These are phyloP conservation scores for Herpetotheres cachinnans DNA, from an alignment of 2,113 vertebrate species.

Conservation along the genomic window DNA sequence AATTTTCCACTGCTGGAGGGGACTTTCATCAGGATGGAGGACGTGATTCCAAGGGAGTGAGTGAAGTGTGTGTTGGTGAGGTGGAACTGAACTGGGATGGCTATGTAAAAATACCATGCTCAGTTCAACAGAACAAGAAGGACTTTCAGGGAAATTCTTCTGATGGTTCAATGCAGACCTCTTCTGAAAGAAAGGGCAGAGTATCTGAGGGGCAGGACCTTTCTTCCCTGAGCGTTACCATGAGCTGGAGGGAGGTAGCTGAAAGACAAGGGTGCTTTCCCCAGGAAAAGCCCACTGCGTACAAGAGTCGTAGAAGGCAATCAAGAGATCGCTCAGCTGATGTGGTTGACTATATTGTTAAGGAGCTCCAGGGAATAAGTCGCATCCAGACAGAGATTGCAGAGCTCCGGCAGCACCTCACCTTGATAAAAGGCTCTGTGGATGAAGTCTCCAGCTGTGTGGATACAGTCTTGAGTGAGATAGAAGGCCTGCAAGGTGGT, in stretches of 20 bases:
- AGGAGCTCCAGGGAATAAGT: constrained; percentile 94
- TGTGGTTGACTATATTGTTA: constrained; percentile 92
- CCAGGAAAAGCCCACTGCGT: background rate
- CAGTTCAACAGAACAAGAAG: constrained; percentile 53
- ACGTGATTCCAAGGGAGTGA: background rate
- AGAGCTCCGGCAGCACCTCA: constrained; percentile 89
- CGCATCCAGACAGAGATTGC: constrained; percentile 95
- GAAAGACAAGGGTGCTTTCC: constrained; percentile 51
- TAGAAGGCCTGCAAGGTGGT: constrained; percentile 87
- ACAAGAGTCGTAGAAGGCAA: background rate
- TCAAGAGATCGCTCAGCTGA: constrained; percentile 71
- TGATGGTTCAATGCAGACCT: background rate
- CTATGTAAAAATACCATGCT: constrained; percentile 57
- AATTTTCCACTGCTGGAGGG: constrained; percentile 44
- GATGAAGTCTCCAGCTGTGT: constrained; percentile 96
- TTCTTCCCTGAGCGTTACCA: constrained; percentile 52
- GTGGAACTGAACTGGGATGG: constrained; percentile 76
- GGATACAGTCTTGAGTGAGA: constrained; percentile 90
- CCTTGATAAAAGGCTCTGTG: constrained; percentile 91
- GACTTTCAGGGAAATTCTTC: constrained; percentile 12
- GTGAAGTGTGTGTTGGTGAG: constrained; percentile 46
- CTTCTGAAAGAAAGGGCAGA: background rate
- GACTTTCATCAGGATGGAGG: constrained; percentile 41
- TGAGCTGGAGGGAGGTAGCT: constrained; percentile 64
- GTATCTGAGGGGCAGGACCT: constrained; percentile 49